Conservation (phyloP, 2,888 invertebrate species). For the Byasa hedistus region DNA sequence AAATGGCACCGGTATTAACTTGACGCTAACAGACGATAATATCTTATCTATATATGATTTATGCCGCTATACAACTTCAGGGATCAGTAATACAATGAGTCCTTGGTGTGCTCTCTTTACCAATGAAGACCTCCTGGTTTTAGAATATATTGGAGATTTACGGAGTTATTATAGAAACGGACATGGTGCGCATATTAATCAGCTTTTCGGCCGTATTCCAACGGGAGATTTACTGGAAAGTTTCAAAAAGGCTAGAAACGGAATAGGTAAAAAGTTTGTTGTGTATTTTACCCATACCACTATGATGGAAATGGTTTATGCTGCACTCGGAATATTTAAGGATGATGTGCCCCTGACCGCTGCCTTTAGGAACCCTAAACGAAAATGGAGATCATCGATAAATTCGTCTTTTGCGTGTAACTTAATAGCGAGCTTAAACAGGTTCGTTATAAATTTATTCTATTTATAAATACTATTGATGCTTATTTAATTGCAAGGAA, state of each 20-base stretch:
- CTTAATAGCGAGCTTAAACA: conserved; percentile 85
- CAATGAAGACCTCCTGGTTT: conserved; percentile 83
- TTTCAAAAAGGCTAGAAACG: conserved; percentile 65
- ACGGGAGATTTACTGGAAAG: conserved; percentile 82
- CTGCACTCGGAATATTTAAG: conserved; percentile 83
- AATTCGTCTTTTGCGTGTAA: conserved; percentile 85
- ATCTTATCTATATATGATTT: conserved; percentile 86
- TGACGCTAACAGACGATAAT: conserved; percentile 56
- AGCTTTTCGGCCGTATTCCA: conserved; percentile 83
- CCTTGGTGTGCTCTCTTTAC: conserved; percentile 89
- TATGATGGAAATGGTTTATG: conserved; percentile 81
- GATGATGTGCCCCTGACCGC: conserved; percentile 80
- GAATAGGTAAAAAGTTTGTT: conserved; percentile 73
- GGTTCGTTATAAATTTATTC: conserved; percentile 62
- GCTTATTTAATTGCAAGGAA: too few relatives aligned
- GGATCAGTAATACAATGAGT: conserved; percentile 66
- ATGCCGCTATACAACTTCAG: conserved; percentile 88
- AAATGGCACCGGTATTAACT: conserved; percentile 72
- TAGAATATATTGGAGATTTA: conserved; percentile 89
- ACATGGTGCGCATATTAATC: conserved; percentile 74
- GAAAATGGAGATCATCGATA: conserved; percentile 84
- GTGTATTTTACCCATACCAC: conserved; percentile 84
- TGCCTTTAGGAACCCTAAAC: conserved; percentile 77
- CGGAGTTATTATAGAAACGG: conserved; percentile 82
- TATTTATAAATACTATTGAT: too few relatives aligned